phyloP scores from a whole-genome alignment of 2,888 invertebrate species.

The Monoplex corrugatus region DNA sequence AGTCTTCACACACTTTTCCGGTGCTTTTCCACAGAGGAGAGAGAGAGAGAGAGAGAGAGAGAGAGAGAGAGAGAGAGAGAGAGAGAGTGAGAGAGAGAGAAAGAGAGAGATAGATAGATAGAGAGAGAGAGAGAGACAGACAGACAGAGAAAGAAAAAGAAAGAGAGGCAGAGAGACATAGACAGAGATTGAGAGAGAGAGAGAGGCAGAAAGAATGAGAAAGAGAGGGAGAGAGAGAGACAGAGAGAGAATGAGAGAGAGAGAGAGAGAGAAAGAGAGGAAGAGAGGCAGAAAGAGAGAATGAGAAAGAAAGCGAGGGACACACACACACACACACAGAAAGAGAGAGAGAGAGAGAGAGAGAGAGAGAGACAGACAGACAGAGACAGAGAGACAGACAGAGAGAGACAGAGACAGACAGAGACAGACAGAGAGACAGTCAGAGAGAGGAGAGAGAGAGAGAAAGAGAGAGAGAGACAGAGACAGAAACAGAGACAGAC shows the following conservation, averaged over 20 bases:
- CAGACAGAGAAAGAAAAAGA: too few relatives aligned
- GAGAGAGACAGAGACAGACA: background rate
- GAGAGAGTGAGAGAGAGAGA: constrained; percentile 22
- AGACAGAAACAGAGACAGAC: too few relatives aligned
- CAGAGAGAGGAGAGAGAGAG: too few relatives aligned
- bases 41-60: too few relatives aligned
- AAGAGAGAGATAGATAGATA: constrained; percentile 19
- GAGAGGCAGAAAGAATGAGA: background rate
- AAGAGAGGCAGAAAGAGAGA: background rate
- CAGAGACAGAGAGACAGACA: constrained; percentile 24
- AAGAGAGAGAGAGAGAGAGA: background rate
- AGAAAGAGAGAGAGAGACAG: too few relatives aligned
- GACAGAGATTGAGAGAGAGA: too few relatives aligned
- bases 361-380: background rate
- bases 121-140: constrained; percentile 17
- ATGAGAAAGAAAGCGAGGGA: background rate
- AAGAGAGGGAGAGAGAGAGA: background rate
- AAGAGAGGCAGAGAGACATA: too few relatives aligned
- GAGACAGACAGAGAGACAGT: too few relatives aligned
- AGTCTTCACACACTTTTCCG: background rate
- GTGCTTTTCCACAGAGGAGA: background rate
- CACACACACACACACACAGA: background rate
- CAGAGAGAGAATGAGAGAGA: background rate
- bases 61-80: background rate
- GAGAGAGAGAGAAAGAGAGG: background rate